Base-by-base conservation (phyloP, 2,888 invertebrate species). In the Drosophila longiperda region DNA sequence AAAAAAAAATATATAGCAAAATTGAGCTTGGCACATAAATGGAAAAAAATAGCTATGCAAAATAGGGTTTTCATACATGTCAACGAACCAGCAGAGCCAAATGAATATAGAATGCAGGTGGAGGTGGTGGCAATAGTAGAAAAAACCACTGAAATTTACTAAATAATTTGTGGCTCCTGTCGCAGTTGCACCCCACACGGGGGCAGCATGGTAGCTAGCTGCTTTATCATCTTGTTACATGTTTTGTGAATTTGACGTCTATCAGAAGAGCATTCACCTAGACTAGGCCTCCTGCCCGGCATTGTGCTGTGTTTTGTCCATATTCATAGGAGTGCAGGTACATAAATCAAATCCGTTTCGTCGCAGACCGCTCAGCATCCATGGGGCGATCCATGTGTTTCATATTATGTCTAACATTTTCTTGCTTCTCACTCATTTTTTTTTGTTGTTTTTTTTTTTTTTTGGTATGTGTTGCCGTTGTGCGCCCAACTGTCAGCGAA, bases 141-240 rank as follows among this genome's bases (percentile, higher is more conserved):
- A 52, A 61, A 73, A 58, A 67, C 53, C 68, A 81, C 73, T 65
- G 74, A 75, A 82, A 79, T 82, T 85, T 74, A 76, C 87, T 88
- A 87, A 87, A 87, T 87, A 85, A 87, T 89, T 89, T 87, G 77
- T 84, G 80, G 73, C 45, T 58, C 57, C 81, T 61, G 70, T 70
- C 75, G 62, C 58, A 66, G 64, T 58, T 64, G 36, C 55, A 23
- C 34, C 33, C 53, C 34, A 45, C 32, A 11, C 59, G 33, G 33
- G 3, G 33, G 3, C 48, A 3, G 32, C 3, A 17, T 17, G 15
- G 33, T n/a, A 33, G 49, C 53, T 52, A 58, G 73, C 78, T 71
- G 79, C 75, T 86, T 72, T 83, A 83, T 83, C 88, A 86, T 87
- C 87, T 88, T 86, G 82, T 86, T 77, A 88, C 83, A 80, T 88